Evolutionary conservation across 2,113 vertebrate genomes (phyloP), one percentile per base, ranked within the genome.

Genomic region (Oncorhynchus kisutch): DNA sequence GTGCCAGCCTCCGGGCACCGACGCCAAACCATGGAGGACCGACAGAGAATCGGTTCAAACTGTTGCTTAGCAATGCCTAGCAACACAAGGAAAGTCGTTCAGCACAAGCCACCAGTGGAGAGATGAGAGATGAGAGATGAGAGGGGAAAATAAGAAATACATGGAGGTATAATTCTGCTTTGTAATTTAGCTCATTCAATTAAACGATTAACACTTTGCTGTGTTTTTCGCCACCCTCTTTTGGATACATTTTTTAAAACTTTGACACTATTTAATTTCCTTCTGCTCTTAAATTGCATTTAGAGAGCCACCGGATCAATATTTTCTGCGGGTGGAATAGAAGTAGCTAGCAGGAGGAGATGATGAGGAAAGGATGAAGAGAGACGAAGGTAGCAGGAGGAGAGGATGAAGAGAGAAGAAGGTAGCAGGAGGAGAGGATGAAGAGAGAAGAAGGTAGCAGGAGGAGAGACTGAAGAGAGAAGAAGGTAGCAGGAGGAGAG

Each of bases 41-140:
- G 1, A 34, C 34, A 34, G 34, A 34, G 34, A 34, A 34, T 34
- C 74, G 81, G 85, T 90, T 88, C 91, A 85, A 51, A 65, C 77
- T 88, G 89, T 92, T 91, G 78, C 91, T 80, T 88, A 81, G 91
- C 89, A 92, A 93, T 91, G 78, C 91, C 79, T 88, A 81, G 91
- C 89, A 92, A 93, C 92, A 72, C 16, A 39, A 75, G 81, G 69
- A 89, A 89, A 88, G 81, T 79, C 81, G 81, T 85, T 82, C 81
- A 88, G 85, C 67, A n/a, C 78, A 54, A 34, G 34, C 6, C 34
- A 34, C 34, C 34, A 34, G 34, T 34, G 34, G 34, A 34, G 34
- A 34, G 34, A 34, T 7, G 34, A 34, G 31, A 34, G 80, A 27
- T 27, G 77, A 25, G 25, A 25, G 25, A 2, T 27, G 2, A 3